Percentiles rank a stretch among this genome's conserved stretches.
Evolutionary conservation across 2,888 invertebrate genomes (phyloP).

Genomic region (Morpho deidamia): DNA sequence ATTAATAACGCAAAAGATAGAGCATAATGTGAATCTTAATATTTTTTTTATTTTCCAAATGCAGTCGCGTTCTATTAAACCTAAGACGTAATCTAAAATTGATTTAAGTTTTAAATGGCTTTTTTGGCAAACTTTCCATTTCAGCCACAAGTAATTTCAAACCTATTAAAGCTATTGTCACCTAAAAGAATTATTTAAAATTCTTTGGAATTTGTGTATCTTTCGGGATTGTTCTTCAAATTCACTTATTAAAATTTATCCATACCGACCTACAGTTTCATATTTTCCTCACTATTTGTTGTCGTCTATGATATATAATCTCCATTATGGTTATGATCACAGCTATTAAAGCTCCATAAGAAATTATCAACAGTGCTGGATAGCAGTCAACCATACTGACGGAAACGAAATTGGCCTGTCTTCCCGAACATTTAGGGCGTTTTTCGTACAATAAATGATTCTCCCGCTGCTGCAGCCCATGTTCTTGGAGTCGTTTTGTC

Average conservation of each 20-base stretch:
- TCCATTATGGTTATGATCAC: slow-evolving; percentile 42
- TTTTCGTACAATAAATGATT: slow-evolving; percentile 79
- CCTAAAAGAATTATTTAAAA: too few relatives aligned
- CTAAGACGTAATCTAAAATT: too few relatives aligned
- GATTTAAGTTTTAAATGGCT: too few relatives aligned
- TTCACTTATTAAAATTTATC: background rate
- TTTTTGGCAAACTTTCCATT: too few relatives aligned
- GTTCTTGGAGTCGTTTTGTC: slow-evolving; percentile 63
- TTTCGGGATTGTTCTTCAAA: too few relatives aligned
- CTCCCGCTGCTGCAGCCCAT: slow-evolving; percentile 79
- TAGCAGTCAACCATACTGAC: slow-evolving; percentile 82
- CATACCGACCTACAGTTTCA: background rate
- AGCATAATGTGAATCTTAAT: too few relatives aligned
- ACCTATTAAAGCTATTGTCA: too few relatives aligned
- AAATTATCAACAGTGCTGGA: slow-evolving; percentile 56
- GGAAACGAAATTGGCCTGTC: slow-evolving; percentile 80
- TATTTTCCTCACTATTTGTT: slow-evolving; percentile 22
- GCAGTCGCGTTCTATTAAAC: too few relatives aligned
- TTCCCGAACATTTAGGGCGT: slow-evolving; percentile 80
- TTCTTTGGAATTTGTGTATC: too few relatives aligned
- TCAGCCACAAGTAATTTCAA: too few relatives aligned
- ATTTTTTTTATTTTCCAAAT: too few relatives aligned
- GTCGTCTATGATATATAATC: slow-evolving; percentile 36
- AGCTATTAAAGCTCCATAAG: slow-evolving; percentile 50
- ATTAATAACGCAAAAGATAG: too few relatives aligned